phyloP scores from a whole-genome alignment of 2,113 vertebrate species.

The Recurvirostra avosetta region DNA sequence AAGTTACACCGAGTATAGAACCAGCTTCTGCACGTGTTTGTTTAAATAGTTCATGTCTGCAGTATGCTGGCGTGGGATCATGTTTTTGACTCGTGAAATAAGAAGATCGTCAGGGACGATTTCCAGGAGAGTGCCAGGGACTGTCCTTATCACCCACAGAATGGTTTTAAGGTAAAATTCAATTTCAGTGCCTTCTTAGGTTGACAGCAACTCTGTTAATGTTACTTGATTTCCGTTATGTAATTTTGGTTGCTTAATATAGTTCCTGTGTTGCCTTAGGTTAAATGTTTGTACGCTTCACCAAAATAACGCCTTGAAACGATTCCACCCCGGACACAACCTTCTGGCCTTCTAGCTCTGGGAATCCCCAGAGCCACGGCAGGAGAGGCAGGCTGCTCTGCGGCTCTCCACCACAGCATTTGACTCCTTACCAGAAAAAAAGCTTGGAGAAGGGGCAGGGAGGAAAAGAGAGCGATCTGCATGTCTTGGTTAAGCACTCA shows the following conservation, averaged over 20 bases:
- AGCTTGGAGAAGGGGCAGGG: neutral
- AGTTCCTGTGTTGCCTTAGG: neutral
- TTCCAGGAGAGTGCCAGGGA: neutral
- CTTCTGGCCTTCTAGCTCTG: neutral
- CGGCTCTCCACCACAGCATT: neutral
- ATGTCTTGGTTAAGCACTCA: neutral
- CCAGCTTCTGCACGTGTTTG: neutral
- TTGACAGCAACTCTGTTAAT: neutral
- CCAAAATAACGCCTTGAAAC: neutral
- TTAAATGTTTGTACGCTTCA: neutral
- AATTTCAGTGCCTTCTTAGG: neutral
- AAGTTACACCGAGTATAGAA: neutral
- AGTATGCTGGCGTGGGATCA: neutral
- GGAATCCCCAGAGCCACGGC: neutral
- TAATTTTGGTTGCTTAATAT: neutral
- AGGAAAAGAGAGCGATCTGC: neutral
- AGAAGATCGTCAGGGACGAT: neutral
- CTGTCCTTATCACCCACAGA: neutral
- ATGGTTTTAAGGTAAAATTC: neutral
- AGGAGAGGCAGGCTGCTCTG: neutral
- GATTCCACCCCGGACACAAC: neutral
- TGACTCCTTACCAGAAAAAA: neutral
- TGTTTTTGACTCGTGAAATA: neutral
- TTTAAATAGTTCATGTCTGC: neutral
- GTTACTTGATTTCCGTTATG: neutral